These are phyloP conservation scores for Cremastinae sp. DNA, from an alignment of 2,888 invertebrate species.

Conservation along the genomic window DNA sequence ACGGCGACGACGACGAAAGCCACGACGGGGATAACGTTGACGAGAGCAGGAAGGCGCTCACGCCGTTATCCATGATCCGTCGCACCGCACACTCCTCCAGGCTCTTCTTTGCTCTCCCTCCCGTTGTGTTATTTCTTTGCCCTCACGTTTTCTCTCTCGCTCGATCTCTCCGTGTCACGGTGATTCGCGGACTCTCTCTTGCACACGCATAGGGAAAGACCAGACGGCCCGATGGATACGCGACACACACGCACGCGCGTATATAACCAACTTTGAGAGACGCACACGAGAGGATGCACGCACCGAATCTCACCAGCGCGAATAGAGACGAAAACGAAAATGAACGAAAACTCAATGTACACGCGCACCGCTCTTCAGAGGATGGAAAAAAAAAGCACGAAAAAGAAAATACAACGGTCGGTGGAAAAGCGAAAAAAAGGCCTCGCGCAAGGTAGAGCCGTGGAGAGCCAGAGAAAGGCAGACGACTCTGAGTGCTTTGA, in stretches of 20 bases:
- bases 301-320: slow-evolving; percentile 4
- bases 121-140: slow-evolving; percentile 8
- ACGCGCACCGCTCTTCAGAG: neutral
- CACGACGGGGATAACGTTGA: slow-evolving; percentile 47
- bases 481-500: slow-evolving; percentile 20
- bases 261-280: slow-evolving; percentile 17
- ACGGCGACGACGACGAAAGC: slow-evolving; percentile 48
- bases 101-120: neutral
- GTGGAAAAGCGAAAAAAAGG: neutral
- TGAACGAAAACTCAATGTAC: neutral
- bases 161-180: slow-evolving; percentile 39
- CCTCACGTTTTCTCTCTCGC: slow-evolving; percentile 27
- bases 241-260: slow-evolving; percentile 27
- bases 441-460: slow-evolving; percentile 6
- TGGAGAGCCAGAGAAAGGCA: neutral
- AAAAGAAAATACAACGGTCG: slow-evolving; percentile 1
- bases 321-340: slow-evolving; percentile 2
- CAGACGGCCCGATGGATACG: slow-evolving; percentile 1
- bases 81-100: slow-evolving; percentile 36
- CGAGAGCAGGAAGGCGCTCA: slow-evolving; percentile 47
- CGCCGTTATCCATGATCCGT: slow-evolving; percentile 58
- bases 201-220: slow-evolving; percentile 13
- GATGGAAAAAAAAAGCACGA: slow-evolving; percentile 8
- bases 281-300: slow-evolving; percentile 41
- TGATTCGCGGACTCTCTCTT: slow-evolving; percentile 44